Evolutionary conservation across 1,140 invertebrate species (phyloP).

Genomic region (Drosophila pectinifera): DNA sequence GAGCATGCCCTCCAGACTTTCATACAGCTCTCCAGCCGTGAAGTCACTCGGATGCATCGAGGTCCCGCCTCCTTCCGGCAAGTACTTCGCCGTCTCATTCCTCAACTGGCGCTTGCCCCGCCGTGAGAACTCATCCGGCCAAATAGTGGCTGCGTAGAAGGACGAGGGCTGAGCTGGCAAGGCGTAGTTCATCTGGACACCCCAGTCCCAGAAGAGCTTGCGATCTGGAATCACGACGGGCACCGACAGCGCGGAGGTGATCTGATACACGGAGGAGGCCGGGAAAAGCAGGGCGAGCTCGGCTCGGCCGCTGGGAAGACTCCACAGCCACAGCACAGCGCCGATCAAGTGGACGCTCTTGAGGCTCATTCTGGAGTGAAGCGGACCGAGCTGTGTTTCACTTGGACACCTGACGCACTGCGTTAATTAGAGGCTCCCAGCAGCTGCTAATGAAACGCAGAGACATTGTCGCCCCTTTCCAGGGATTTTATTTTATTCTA

Average conservation of each 20-base stretch:
- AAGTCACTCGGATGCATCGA: constrained; percentile 68
- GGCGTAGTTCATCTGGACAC: constrained; percentile 72
- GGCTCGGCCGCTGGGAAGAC: background rate
- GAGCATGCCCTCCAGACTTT: constrained; percentile 57
- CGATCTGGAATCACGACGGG: constrained; percentile 58
- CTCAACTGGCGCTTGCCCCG: constrained; percentile 37
- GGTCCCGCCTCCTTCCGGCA: constrained; percentile 6
- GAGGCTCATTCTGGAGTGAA: constrained; percentile 57
- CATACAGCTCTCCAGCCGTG: constrained; percentile 76
- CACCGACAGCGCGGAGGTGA: constrained; percentile 65
- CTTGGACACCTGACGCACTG: constrained; percentile 18
- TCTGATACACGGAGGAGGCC: constrained; percentile 58
- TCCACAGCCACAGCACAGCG: constrained; percentile 21
- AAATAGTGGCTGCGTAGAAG: constrained; percentile 70
- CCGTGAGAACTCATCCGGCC: constrained; percentile 60
- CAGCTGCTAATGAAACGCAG: constrained; percentile 65
- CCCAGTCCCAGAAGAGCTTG: constrained; percentile 74
- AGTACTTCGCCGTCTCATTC: constrained; percentile 62
- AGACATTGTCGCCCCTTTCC: constrained; percentile 16
- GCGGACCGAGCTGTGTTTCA: background rate
- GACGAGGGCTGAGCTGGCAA: constrained; percentile 47
- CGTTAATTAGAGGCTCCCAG: constrained; percentile 47
- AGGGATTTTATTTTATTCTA: constrained; percentile 19
- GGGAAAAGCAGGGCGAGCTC: constrained; percentile 59
- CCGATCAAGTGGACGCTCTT: constrained; percentile 32